A percentile compares a stretch with the other conserved stretches of the same genome.
Evolutionary conservation across 2,888 invertebrate species (phyloP).

Genomic region (Drosophila colorata): DNA sequence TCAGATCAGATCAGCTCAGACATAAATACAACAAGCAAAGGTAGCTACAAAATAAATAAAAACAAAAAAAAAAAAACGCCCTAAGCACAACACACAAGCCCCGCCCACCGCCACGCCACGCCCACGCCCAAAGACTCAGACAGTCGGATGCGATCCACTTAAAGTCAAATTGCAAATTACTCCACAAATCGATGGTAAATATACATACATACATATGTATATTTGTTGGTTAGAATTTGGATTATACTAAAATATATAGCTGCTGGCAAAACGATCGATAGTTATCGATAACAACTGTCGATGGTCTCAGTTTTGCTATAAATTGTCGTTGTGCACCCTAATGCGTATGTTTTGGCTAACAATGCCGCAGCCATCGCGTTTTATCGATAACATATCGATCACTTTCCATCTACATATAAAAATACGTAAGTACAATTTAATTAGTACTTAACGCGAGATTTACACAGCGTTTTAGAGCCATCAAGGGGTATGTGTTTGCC

Average conservation of each 20-base stretch:
- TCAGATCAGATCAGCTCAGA: slow-evolving; percentile 13
- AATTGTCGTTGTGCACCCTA: neutral
- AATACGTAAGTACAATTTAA: slow-evolving; percentile 4
- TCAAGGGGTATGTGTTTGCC: neutral
- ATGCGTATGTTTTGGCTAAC: neutral
- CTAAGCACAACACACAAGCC: slow-evolving; percentile 38
- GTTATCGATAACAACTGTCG: neutral
- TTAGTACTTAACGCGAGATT: slow-evolving; percentile 37
- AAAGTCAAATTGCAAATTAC: slow-evolving; percentile 13
- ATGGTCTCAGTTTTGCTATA: neutral
- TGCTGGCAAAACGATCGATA: slow-evolving; percentile 27
- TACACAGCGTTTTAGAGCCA: slow-evolving; percentile 5
- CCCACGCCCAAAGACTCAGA: neutral
- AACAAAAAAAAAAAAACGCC: slow-evolving; percentile 4
- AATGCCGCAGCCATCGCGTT: neutral
- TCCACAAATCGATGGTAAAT: slow-evolving; percentile 5
- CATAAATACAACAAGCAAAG: slow-evolving; percentile 28
- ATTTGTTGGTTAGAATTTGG: neutral
- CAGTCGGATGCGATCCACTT: slow-evolving; percentile 2
- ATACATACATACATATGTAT: slow-evolving; percentile 16
- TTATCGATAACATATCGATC: slow-evolving; percentile 23
- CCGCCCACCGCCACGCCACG: slow-evolving; percentile 12
- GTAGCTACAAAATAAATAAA: slow-evolving; percentile 8
- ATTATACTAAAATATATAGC: neutral
- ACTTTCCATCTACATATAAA: slow-evolving; percentile 15